These are phyloP conservation scores for Centropyge bicolor DNA, from an alignment of 2,797 vertebrate species.

Conservation along the genomic window DNA sequence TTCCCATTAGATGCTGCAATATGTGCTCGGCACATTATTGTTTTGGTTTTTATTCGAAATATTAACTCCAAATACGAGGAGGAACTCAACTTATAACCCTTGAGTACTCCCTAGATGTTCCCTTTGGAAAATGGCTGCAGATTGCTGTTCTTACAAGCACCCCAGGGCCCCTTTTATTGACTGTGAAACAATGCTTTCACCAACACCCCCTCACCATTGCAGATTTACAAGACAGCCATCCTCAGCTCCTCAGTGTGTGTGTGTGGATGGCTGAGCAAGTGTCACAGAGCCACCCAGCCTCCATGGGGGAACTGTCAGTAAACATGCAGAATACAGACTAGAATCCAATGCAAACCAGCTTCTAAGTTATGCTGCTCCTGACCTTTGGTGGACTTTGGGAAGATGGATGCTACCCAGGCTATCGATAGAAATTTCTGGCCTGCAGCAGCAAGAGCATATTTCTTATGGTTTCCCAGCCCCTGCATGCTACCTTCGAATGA, in stretches of 20 bases:
- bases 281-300: constrained; percentile 67
- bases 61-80: constrained; percentile 59
- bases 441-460: constrained; percentile 68
- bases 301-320: constrained; percentile 54
- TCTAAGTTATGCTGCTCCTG: constrained; percentile 77
- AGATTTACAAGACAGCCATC: constrained; percentile 76
- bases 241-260: constrained; percentile 40
- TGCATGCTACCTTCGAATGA: constrained; percentile 70
- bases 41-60: constrained; percentile 59
- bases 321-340: constrained; percentile 75
- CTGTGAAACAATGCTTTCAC: constrained; percentile 78
- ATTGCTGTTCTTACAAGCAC: constrained; percentile 80
- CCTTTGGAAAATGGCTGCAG: constrained; percentile 74
- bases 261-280: constrained; percentile 63
- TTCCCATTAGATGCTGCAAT: constrained; percentile 61
- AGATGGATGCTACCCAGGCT: constrained; percentile 79
- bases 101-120: constrained; percentile 63
- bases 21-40: constrained; percentile 56
- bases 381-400: constrained; percentile 83
- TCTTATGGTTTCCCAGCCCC: constrained; percentile 66
- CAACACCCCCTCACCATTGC: constrained; percentile 69
- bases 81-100: constrained; percentile 62
- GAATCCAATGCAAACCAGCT: constrained; percentile 72
- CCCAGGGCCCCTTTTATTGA: constrained; percentile 78
- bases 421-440: constrained; percentile 76